Conservation (phyloP, 2,797 vertebrate genomes). For the Falco novaeseelandiae region DNA sequence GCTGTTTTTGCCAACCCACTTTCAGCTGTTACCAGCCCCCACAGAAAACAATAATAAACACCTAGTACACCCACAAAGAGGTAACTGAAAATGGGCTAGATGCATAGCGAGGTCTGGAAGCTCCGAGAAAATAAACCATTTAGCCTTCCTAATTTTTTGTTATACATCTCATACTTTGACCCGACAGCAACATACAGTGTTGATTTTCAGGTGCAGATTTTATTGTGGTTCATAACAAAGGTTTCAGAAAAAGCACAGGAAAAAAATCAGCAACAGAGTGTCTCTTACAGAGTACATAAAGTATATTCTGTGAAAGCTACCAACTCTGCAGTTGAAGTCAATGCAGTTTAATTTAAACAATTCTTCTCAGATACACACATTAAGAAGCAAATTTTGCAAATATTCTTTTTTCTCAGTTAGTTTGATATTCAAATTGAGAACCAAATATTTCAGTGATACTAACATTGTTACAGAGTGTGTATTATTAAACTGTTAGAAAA, state of each 20-base stretch:
- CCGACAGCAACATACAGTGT: neutral
- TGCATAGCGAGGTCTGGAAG: neutral
- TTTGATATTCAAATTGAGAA: neutral
- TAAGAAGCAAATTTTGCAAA: neutral
- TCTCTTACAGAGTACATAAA: neutral
- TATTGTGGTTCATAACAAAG: slow-evolving; percentile 54
- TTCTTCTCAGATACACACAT: neutral
- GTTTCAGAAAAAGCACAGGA: slow-evolving; percentile 14
- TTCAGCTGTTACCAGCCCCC: slow-evolving; percentile 52
- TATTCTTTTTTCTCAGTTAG: neutral
- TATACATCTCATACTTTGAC: neutral
- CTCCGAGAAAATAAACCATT: neutral
- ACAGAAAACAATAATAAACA: slow-evolving; percentile 48
- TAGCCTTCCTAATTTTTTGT: neutral
- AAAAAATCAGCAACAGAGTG: neutral
- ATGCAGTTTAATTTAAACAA: neutral
- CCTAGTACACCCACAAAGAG: neutral
- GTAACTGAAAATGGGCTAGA: neutral
- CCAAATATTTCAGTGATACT: neutral
- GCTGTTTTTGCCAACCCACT: slow-evolving; percentile 26
- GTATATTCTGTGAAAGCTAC: neutral
- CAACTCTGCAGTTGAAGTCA: neutral
- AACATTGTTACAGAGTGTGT: neutral
- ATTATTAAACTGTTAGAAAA: neutral
- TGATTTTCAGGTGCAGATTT: slow-evolving; percentile 55